Base-by-base conservation (phyloP, 2,797 vertebrate species). In the Synanceia verrucosa region DNA sequence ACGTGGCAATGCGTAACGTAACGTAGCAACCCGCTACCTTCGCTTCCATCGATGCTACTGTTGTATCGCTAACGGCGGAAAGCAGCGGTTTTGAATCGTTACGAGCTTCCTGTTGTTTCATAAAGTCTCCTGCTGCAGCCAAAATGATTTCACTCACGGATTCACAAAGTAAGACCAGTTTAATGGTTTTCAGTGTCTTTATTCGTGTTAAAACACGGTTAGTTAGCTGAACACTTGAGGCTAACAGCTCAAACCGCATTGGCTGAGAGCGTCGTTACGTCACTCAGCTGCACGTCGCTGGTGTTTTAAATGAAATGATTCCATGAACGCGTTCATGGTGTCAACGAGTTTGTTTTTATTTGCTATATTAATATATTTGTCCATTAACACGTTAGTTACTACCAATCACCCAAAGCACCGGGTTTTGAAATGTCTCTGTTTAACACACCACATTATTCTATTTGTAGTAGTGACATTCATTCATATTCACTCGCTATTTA, bases 121-220 rank as follows among this genome's bases (percentile, higher is more conserved):
- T 18, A 50, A 14, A 34, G 6, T 18, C 6, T 37, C 1, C 48
- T 36, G 47, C 69, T 9, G 52, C 50, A 0, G 61, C 57, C 75
- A 82, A 75, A 46, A 92, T 92, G 89, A 93, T 92, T 64, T 91
- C 92, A 4, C 90, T 93, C 56, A 90, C 92, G 60, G 91, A 93
- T 53, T 92, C 90, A 14, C 92, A 93, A 62, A 92, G 91, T 93
- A 92, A 92, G 92, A 70, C 0, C 1, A 1, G 13, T 4, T 59
- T n/a, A 12, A 10, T 23, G 33, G 37, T 37, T 43, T 9, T 19
- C 16, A 5, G 28, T 66, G 29, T 73, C 36, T 77, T 51, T 58
- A n/a, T 74, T 9, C 33, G 19, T 36, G 19, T 7, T 4, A 28
- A 63, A 62, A 51, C 56, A 74, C 37, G 56, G 56, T 65, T 76